These are phyloP conservation scores for Lampris incognitus DNA, from an alignment of 2,113 vertebrate species.

Conservation along the genomic window DNA sequence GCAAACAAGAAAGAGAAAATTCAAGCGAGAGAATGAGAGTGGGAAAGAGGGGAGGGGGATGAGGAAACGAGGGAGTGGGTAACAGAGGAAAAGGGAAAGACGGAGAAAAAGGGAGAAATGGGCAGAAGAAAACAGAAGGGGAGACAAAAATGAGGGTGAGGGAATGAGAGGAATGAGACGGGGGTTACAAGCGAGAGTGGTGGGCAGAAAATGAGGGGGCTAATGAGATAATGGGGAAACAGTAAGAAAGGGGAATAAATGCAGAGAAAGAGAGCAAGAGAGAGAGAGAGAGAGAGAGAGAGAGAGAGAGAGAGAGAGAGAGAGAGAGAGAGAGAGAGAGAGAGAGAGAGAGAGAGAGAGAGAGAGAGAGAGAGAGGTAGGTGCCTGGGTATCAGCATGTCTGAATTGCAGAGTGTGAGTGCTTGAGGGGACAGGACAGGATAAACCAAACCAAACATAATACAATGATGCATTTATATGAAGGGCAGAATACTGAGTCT, in stretches of 20 bases:
- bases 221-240: no score
- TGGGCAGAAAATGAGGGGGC: no score
- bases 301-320: not conserved
- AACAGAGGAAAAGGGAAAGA: not conserved
- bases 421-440: not conserved
- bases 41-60: not conserved
- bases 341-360: not conserved
- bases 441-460: conserved; percentile 1
- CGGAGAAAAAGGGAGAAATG: not conserved
- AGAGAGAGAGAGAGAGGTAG: not conserved
- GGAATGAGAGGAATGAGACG: no score
- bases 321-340: conserved; percentile 3
- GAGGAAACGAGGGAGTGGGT: no score
- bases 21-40: not conserved
- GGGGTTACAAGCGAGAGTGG: not conserved
- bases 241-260: no score
- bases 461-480: conserved; percentile 18
- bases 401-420: not conserved
- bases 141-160: not conserved
- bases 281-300: no score
- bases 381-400: no score
- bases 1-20: not conserved
- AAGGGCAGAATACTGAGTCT: not conserved
- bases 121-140: not conserved
- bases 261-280: no score